phyloP scores from a whole-genome alignment of 2,797 vertebrate genomes.

The Distichodus sexfasciatus region DNA sequence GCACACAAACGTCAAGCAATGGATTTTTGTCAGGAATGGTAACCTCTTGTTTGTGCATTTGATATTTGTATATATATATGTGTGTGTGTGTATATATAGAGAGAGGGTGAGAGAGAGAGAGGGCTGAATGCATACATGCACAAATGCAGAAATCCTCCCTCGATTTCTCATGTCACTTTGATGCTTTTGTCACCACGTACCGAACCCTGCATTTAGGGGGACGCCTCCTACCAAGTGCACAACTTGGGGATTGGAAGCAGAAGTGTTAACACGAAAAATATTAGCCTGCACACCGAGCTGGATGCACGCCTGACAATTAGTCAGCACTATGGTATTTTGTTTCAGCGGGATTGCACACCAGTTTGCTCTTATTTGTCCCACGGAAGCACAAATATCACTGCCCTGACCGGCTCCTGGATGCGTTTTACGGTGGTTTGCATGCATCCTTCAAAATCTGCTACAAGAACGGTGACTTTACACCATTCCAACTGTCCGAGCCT shows the following conservation, averaged over 20 bases:
- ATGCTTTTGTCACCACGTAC: conserved; percentile 6
- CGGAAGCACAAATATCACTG: neutral
- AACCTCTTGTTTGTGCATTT: too few relatives aligned
- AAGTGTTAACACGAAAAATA: too few relatives aligned
- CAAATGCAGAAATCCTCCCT: conserved; percentile 28
- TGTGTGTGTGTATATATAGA: conserved; percentile 49
- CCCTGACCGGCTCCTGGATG: too few relatives aligned
- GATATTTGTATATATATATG: too few relatives aligned
- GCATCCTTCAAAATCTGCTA: neutral
- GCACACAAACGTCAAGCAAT: too few relatives aligned
- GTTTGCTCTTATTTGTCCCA: neutral
- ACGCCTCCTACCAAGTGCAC: neutral
- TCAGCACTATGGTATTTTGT: neutral
- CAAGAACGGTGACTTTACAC: neutral
- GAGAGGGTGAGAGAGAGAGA: conserved; percentile 63
- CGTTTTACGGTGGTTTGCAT: neutral
- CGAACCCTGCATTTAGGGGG: neutral
- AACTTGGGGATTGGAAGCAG: neutral
- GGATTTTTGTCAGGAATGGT: too few relatives aligned
- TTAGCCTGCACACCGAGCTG: too few relatives aligned
- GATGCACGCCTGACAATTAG: conserved; percentile 11
- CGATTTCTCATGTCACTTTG: conserved; percentile 14
- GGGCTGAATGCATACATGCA: conserved; percentile 45
- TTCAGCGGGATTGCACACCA: neutral
- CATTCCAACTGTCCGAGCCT: too few relatives aligned